Evolutionary conservation across 2,113 vertebrate genomes (phyloP).

Genomic region (Romanogobio albipinnatus): DNA sequence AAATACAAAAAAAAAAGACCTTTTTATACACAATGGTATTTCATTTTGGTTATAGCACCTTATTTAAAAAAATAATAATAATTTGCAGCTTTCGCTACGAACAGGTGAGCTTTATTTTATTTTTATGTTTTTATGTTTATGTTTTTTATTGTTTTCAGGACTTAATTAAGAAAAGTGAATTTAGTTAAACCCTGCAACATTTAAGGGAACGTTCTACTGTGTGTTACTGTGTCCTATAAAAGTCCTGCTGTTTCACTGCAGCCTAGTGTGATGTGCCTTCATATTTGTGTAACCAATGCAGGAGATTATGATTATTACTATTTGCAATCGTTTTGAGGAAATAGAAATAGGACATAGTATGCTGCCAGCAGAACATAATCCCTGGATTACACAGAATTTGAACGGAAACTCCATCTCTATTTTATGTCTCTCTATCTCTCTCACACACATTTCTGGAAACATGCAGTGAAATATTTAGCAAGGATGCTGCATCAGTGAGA

Average conservation of each 20-base stretch:
- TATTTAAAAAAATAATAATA: neutral
- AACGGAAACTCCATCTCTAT: conserved; percentile 44
- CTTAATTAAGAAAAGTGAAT: neutral
- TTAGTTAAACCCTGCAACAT: neutral
- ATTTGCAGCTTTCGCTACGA: neutral
- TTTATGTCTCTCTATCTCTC: conserved; percentile 1
- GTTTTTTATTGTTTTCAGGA: neutral
- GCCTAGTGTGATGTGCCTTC: conserved; percentile 2
- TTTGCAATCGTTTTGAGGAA: conserved; percentile 68
- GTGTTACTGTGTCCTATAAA: conserved; percentile 31
- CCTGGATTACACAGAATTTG: conserved; percentile 70
- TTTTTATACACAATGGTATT: neutral
- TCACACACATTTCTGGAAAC: conserved; percentile 17
- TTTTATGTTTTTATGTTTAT: neutral
- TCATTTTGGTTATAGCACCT: neutral
- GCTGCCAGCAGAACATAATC: conserved; percentile 67
- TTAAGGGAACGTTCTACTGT: neutral
- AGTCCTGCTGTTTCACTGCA: neutral
- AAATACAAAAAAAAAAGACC: too few relatives aligned
- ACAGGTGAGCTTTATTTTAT: neutral
- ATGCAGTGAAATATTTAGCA: conserved; percentile 25
- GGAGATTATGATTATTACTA: conserved; percentile 66
- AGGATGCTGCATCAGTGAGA: neutral
- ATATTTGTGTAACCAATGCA: conserved; percentile 23
- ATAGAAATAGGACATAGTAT: conserved; percentile 68